These are phyloP conservation scores for Sylvilagus bachmani DNA, from an alignment of 2,113 vertebrate genomes.

Conservation along the genomic window DNA sequence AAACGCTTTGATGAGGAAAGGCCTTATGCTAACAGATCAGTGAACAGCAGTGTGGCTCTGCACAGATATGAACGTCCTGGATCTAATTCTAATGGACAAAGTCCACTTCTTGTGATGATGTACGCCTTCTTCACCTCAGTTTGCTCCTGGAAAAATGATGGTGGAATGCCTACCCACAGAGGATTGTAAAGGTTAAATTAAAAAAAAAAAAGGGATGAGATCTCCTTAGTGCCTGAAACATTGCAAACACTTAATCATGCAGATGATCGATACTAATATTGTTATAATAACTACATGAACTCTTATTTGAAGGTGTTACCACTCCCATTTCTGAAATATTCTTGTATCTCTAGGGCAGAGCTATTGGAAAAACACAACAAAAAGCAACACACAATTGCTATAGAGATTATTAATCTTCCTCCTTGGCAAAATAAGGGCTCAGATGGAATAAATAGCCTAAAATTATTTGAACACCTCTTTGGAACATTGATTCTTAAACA, in stretches of 20 bases:
- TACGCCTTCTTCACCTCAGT: background rate
- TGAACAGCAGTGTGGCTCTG: accelerated
- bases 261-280: accelerated
- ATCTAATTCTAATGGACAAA: background rate
- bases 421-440: background rate
- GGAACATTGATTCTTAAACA: background rate
- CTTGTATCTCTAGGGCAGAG: background rate
- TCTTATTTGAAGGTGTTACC: background rate
- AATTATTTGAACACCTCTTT: background rate
- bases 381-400: background rate
- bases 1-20: background rate
- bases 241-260: background rate
- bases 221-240: background rate
- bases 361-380: background rate
- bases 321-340: constrained; percentile 19
- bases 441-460: background rate
- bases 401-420: background rate
- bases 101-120: background rate
- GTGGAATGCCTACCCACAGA: background rate
- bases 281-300: background rate
- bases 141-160: background rate
- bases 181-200: background rate
- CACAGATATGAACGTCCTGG: background rate
- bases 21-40: background rate
- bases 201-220: background rate